Evolutionary conservation across 2,888 invertebrate species (phyloP).

Genomic region (Drosophila borborema): DNA sequence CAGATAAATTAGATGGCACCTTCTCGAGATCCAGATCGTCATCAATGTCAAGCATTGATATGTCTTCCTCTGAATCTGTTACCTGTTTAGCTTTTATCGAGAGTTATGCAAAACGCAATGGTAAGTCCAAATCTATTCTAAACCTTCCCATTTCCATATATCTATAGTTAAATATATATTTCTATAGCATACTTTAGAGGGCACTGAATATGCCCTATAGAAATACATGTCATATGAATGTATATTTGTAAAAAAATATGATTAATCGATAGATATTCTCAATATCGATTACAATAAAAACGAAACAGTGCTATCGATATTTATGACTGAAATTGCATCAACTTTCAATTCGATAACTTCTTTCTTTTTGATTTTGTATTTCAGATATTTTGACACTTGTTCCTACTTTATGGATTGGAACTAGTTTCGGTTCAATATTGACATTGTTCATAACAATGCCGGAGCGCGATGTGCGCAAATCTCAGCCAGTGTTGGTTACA

Average conservation of each 20-base stretch:
- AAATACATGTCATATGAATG: background rate
- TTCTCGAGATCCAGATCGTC: slow-evolving; percentile 98
- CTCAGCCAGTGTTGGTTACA: slow-evolving; percentile 94
- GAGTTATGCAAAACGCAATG: slow-evolving; percentile 96
- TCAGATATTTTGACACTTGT: slow-evolving; percentile 92
- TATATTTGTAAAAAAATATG: background rate
- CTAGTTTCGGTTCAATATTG: slow-evolving; percentile 97
- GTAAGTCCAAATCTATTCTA: slow-evolving; percentile 86
- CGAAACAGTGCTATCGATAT: background rate
- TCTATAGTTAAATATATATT: background rate
- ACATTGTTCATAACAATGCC: slow-evolving; percentile 95
- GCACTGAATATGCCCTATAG: background rate
- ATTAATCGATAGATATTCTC: background rate
- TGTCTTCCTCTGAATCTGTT: slow-evolving; percentile 97
- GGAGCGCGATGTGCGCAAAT: slow-evolving; percentile 91
- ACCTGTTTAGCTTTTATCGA: slow-evolving; percentile 98
- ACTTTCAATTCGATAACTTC: background rate
- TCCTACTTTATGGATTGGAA: slow-evolving; percentile 99
- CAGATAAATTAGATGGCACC: slow-evolving; percentile 98
- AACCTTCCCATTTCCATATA: background rate
- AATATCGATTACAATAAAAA: background rate
- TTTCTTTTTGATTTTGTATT: slow-evolving; percentile 32
- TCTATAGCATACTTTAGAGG: slow-evolving; percentile 20
- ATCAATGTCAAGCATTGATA: slow-evolving; percentile 98
- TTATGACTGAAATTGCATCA: background rate